Percentiles rank a stretch among this genome's conserved stretches.
Conservation (phyloP, 1,140 invertebrate species). For the Musca domestica region DNA sequence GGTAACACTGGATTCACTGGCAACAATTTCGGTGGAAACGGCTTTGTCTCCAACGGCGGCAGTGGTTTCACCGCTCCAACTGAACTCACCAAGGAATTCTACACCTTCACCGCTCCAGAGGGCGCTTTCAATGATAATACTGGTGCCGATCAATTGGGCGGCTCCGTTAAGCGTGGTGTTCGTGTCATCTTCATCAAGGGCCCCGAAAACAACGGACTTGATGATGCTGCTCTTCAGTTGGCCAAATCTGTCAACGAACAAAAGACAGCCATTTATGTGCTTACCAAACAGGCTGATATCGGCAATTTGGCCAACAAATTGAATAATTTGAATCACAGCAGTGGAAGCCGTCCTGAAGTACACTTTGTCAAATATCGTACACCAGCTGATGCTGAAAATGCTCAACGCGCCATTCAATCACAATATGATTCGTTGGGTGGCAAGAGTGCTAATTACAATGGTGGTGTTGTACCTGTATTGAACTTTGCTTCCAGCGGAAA, state of each 20-base stretch:
- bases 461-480: conserved; percentile 40
- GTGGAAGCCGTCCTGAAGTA: conserved; percentile 41
- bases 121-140: conserved; percentile 39
- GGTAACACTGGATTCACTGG: background rate
- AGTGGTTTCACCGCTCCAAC: conserved; percentile 24
- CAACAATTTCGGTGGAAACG: background rate
- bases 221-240: conserved; percentile 42
- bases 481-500: conserved; percentile 39
- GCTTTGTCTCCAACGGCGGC: too few species aligned
- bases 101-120: conserved; percentile 39
- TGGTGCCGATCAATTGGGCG: conserved; percentile 28
- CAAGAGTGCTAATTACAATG: conserved; percentile 32
- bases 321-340: conserved; percentile 35
- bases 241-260: conserved; percentile 43
- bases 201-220: conserved; percentile 42
- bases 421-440: conserved; percentile 43
- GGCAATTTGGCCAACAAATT: conserved; percentile 40
- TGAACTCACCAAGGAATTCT: conserved; percentile 44
- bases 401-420: conserved; percentile 38
- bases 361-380: conserved; percentile 48
- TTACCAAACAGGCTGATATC: conserved; percentile 45
- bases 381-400: conserved; percentile 43
- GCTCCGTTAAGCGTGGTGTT: conserved; percentile 38
- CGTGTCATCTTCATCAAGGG: conserved; percentile 48
- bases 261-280: conserved; percentile 44